Base-by-base conservation (phyloP, 1,140 invertebrate species). In the Pissodes strobi region DNA sequence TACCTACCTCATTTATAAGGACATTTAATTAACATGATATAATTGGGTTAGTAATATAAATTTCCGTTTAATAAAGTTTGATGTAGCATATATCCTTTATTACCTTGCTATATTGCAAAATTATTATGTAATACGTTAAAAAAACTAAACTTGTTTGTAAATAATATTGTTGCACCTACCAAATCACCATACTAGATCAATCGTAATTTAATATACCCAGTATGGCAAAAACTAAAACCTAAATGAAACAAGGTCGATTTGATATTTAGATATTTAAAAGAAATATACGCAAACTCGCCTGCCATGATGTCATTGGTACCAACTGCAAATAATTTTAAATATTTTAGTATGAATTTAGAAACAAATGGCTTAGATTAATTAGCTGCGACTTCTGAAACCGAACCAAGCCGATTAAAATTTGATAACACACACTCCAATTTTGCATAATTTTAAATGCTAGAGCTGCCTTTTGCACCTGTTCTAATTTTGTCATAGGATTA, bases 161-260 rank as follows among this genome's bases (percentile, higher is more conserved):
- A 45, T 21, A 21, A 45, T 19, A 19, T 21, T 18, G 41, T 45
- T 21, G 12, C 41, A 45, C 18, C 22, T 49, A 25, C n/a, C 38
- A 49, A 49, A 49, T 49, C 13, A 5, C 46, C 21, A 49, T 49
- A 49, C n/a, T 19, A 25, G 46, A 23, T 23, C 6, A 46, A 46
- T 17, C 12, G 18, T 46, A 21, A 46, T 23, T 46, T 46, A 46
- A 49, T 23, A 49, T 30, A 49, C n/a, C 12, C 10, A 27, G 18
- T 46, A 17, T 21, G 25, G n/a, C 13, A 17, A 12, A 6, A 22
- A 13, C n/a, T 19, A 0, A 25, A 15, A 4, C 13, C 1, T n/a
- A 49, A 49, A 8, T 49, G 22, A 49, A 25, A 22, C 46, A 49
- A 49, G 46, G 46, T 49, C 46, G 46, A 41, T n/a, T 17, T 41